phyloP scores from a whole-genome alignment of 2,888 invertebrate species.

The Eupeodes luniger region DNA sequence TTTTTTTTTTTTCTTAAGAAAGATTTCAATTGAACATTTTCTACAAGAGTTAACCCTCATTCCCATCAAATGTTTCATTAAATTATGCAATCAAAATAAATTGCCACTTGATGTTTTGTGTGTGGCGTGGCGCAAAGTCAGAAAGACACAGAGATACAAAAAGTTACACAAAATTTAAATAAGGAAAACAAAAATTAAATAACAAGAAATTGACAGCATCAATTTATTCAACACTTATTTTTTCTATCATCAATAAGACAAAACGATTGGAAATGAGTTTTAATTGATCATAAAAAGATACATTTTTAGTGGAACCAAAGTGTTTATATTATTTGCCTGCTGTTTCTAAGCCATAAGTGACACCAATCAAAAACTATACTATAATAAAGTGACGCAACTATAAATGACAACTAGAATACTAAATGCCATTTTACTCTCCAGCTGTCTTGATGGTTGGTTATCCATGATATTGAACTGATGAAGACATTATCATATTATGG shows the following conservation, averaged over 20 bases:
- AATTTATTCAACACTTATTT: slow-evolving; percentile 30
- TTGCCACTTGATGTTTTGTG: slow-evolving; percentile 41
- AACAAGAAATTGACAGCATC: slow-evolving; percentile 4
- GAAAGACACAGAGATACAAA: neutral
- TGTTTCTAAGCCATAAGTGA: slow-evolving; percentile 7
- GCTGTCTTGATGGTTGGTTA: slow-evolving; percentile 12
- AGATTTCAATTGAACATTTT: slow-evolving; percentile 36
- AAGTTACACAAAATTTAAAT: neutral
- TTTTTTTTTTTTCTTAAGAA: neutral
- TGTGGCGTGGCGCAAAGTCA: slow-evolving; percentile 32
- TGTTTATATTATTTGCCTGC: neutral
- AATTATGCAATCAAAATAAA: slow-evolving; percentile 70
- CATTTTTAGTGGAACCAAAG: neutral
- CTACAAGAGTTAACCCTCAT: slow-evolving; percentile 52
- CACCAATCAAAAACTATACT: slow-evolving; percentile 20
- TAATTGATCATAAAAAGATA: slow-evolving; percentile 58
- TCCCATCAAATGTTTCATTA: slow-evolving; percentile 65
- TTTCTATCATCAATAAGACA: slow-evolving; percentile 14
- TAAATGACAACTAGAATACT: slow-evolving; percentile 4
- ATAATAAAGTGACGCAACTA: slow-evolving; percentile 27
- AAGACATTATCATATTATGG: slow-evolving; percentile 8
- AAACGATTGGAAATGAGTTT: slow-evolving; percentile 49
- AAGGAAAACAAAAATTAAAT: neutral
- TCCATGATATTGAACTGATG: slow-evolving; percentile 20
- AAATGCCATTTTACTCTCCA: slow-evolving; percentile 6